Percentiles rank a stretch among this genome's conserved stretches.
These are phyloP conservation scores for Eremophila alpestris DNA, from an alignment of 2,797 vertebrate species.

Conservation along the genomic window DNA sequence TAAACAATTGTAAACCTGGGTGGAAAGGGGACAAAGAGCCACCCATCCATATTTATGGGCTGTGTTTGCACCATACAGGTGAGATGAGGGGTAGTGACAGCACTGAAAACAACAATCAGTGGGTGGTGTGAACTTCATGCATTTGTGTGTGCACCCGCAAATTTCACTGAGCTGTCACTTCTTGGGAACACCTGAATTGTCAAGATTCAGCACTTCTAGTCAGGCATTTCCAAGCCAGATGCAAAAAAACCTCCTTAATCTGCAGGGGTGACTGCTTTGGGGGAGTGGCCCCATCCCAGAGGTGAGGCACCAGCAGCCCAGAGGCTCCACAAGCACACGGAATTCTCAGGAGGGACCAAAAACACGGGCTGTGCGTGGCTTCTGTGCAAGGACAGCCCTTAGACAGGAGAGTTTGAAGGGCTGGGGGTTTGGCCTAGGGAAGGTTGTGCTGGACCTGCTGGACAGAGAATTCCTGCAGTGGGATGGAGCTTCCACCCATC, in stretches of 20 bases:
- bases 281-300: background rate
- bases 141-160: accelerated
- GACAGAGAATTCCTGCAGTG: background rate
- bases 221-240: background rate
- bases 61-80: background rate
- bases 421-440: background rate
- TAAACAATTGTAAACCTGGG: background rate
- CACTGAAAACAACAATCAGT: background rate
- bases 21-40: accelerated
- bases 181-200: background rate
- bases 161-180: background rate
- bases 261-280: background rate
- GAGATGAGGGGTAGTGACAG: background rate
- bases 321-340: background rate
- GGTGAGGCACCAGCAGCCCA: background rate
- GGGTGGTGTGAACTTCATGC: accelerated
- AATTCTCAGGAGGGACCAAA: background rate
- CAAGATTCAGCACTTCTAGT: background rate
- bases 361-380: accelerated
- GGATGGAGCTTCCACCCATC: background rate
- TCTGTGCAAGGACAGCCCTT: background rate
- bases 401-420: background rate
- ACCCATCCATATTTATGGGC: background rate
- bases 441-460: background rate
- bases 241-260: background rate